Evolutionary conservation across 2,888 invertebrate species (phyloP).

Genomic region (Clanis bilineata): DNA sequence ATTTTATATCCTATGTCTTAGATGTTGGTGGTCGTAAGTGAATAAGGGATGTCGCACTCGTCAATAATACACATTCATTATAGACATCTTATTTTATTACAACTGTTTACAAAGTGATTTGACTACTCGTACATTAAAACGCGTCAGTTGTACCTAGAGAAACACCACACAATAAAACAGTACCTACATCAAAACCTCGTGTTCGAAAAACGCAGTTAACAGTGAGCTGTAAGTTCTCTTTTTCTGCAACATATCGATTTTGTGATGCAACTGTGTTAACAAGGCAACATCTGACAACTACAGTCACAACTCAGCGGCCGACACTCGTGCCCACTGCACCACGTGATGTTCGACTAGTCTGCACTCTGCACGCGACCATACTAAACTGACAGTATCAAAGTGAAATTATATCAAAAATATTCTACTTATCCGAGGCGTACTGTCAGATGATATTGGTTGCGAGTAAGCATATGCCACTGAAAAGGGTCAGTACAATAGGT

Average conservation of each 20-base stretch:
- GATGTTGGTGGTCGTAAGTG: too few species aligned
- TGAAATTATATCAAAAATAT: too few species aligned
- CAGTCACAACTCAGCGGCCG: neutral
- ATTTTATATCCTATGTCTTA: too few species aligned
- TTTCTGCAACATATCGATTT: neutral
- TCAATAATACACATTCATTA: neutral
- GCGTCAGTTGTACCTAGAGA: neutral
- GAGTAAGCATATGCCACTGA: too few species aligned
- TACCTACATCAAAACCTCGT: neutral
- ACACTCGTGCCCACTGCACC: neutral
- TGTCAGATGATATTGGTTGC: too few species aligned
- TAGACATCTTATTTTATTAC: slow-evolving; percentile 8
- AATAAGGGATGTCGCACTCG: neutral
- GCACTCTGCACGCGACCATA: too few species aligned
- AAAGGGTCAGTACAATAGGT: too few species aligned
- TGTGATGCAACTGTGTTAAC: neutral
- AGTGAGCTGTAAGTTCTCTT: neutral
- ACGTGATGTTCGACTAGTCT: too few species aligned
- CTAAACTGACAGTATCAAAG: too few species aligned
- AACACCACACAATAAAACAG: neutral
- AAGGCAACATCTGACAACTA: neutral
- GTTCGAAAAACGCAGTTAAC: neutral
- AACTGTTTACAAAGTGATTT: slow-evolving; percentile 7
- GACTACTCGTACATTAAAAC: neutral
- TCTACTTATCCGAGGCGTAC: too few species aligned